These are phyloP conservation scores for Onychomys torridus DNA, from an alignment of 2,797 vertebrate species.

Conservation along the genomic window DNA sequence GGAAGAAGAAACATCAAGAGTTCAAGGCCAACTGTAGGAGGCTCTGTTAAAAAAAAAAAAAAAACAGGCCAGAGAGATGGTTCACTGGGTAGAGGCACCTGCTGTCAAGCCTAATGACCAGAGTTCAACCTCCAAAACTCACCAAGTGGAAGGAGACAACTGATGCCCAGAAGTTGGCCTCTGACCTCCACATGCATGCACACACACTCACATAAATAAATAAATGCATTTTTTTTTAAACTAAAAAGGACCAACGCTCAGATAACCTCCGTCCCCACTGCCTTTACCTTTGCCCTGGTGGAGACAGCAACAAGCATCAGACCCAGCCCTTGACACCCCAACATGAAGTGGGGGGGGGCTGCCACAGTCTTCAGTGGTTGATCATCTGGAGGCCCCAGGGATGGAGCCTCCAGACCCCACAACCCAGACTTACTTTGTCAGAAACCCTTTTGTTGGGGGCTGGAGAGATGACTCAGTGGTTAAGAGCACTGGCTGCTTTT, in stretches of 20 bases:
- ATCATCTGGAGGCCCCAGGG: not conserved
- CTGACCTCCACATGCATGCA: not conserved
- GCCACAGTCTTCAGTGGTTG: not conserved
- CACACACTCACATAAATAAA: not conserved
- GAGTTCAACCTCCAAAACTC: not conserved
- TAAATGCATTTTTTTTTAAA: not conserved
- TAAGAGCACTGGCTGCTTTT: not conserved
- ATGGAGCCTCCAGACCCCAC: not conserved
- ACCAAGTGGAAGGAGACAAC: not conserved
- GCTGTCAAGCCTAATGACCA: not conserved
- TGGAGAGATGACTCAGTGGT: not conserved
- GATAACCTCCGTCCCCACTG: not conserved
- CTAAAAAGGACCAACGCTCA: not conserved
- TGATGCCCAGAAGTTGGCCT: not conserved
- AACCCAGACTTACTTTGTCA: not conserved
- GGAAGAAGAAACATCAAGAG: not conserved
- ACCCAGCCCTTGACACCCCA: not conserved
- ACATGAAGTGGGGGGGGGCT: rapidly evolving
- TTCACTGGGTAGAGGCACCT: not conserved
- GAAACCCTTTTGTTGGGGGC: not conserved
- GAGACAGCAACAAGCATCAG: too few species aligned
- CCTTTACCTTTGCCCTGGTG: not conserved
- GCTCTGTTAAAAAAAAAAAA: too few species aligned
- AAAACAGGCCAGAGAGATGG: not conserved
- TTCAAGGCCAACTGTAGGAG: not conserved